A percentile compares a stretch with the other conserved stretches of the same genome.
phyloP scores from a whole-genome alignment of 2,888 invertebrate genomes.

The Pollenia amentaria region DNA sequence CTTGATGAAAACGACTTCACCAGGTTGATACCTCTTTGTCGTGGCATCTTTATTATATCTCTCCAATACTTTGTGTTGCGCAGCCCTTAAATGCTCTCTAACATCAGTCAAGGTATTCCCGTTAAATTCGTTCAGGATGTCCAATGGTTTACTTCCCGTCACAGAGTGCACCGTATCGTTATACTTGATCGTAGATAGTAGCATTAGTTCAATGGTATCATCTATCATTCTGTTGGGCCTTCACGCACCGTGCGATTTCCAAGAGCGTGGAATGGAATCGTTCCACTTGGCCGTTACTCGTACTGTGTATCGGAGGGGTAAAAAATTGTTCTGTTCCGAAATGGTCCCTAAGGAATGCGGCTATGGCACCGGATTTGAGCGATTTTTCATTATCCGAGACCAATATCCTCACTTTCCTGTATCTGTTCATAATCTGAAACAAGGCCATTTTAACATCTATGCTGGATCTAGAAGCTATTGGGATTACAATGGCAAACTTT shows the following conservation, averaged over 20 bases:
- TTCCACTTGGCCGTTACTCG: slow-evolving; percentile 65
- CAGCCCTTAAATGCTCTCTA: background rate
- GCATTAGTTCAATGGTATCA: slow-evolving; percentile 51
- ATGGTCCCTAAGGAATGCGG: slow-evolving; percentile 32
- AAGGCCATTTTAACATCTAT: slow-evolving; percentile 57
- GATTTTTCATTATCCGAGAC: slow-evolving; percentile 66
- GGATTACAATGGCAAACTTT: slow-evolving; percentile 47
- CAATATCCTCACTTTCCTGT: slow-evolving; percentile 46
- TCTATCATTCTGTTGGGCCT: slow-evolving; percentile 48
- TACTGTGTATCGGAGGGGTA: slow-evolving; percentile 64
- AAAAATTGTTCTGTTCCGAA: slow-evolving; percentile 53
- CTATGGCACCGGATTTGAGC: slow-evolving; percentile 46
- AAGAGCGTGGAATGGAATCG: slow-evolving; percentile 60
- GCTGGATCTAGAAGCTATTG: slow-evolving; percentile 37
- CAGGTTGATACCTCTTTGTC: slow-evolving; percentile 17
- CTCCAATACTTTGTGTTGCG: slow-evolving; percentile 32
- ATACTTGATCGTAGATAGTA: slow-evolving; percentile 52
- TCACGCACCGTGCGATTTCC: slow-evolving; percentile 65
- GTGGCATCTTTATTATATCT: slow-evolving; percentile 23
- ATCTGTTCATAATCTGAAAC: slow-evolving; percentile 54
- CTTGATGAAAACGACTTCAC: slow-evolving; percentile 49
- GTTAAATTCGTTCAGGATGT: slow-evolving; percentile 20
- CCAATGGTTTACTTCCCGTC: slow-evolving; percentile 43
- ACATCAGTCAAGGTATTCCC: background rate
- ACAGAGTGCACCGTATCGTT: slow-evolving; percentile 62